Evolutionary conservation across 2,888 invertebrate species (phyloP).

Genomic region (Leucoma salicis): DNA sequence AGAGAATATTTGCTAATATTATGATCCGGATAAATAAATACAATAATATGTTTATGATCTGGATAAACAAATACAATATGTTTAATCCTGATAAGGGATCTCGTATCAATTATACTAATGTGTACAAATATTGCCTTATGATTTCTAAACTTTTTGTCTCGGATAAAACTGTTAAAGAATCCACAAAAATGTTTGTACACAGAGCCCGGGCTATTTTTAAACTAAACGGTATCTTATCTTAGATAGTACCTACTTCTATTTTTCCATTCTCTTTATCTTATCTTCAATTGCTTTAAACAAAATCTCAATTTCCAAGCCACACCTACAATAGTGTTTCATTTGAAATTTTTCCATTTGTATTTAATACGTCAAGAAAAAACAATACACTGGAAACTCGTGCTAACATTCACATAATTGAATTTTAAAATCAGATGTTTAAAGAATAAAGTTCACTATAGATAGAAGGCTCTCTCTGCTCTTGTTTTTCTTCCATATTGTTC

Average conservation of each 20-base stretch:
- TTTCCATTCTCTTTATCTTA: background rate
- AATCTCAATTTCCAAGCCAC: constrained; percentile 8
- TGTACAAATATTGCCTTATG: no score
- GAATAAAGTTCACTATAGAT: constrained; percentile 5
- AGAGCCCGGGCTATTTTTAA: background rate
- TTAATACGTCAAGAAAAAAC: background rate
- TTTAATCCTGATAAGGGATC: no score
- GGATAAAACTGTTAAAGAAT: no score
- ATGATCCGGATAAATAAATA: no score
- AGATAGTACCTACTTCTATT: background rate
- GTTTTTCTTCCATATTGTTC: constrained; percentile 10
- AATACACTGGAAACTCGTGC: background rate
- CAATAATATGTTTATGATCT: no score
- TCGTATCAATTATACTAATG: no score
- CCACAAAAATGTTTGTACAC: no score
- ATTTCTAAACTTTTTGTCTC: no score
- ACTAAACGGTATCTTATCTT: background rate
- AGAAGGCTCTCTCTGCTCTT: background rate
- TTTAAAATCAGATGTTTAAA: constrained; percentile 1
- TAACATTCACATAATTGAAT: background rate
- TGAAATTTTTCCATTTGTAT: constrained; percentile 3
- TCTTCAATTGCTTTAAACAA: background rate
- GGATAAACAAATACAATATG: no score
- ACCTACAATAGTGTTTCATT: constrained; percentile 6
- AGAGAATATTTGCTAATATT: no score